A percentile compares a stretch with the other conserved stretches of the same genome.
These are phyloP conservation scores for Melanocharis versteri DNA, from an alignment of 2,113 vertebrate genomes.

Conservation along the genomic window DNA sequence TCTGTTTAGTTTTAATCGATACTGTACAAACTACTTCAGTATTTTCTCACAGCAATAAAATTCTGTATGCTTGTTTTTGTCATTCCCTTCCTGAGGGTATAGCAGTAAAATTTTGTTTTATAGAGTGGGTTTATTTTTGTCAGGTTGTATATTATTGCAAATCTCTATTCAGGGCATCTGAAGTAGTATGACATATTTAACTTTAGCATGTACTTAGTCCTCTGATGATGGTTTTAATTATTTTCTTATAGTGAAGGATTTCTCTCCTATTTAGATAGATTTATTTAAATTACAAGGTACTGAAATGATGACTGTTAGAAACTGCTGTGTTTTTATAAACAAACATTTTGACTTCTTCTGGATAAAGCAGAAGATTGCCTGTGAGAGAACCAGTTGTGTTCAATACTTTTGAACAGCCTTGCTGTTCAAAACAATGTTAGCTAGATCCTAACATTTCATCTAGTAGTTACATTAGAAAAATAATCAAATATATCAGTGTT, in stretches of 20 bases:
- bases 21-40: not conserved
- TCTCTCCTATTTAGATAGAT: not conserved
- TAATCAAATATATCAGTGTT: not conserved
- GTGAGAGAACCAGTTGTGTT: not conserved
- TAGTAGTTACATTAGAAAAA: not conserved
- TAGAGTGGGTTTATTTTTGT: not conserved
- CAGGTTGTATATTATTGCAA: not conserved
- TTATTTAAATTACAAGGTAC: not conserved
- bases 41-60: not conserved
- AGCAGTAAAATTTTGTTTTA: not conserved
- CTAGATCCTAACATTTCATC: not conserved
- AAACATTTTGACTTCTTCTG: not conserved
- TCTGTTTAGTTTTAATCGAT: not conserved
- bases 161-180: not conserved
- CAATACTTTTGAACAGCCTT: not conserved
- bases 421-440: not conserved
- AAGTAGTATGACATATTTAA: not conserved
- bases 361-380: not conserved
- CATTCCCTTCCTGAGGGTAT: rapidly evolving
- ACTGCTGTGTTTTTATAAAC: not conserved
- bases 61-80: not conserved
- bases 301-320: not conserved
- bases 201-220: not conserved
- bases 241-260: not conserved
- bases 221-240: not conserved